Evolutionary conservation across 1,140 invertebrate genomes (phyloP).

Genomic region (Ylistrum balloti): DNA sequence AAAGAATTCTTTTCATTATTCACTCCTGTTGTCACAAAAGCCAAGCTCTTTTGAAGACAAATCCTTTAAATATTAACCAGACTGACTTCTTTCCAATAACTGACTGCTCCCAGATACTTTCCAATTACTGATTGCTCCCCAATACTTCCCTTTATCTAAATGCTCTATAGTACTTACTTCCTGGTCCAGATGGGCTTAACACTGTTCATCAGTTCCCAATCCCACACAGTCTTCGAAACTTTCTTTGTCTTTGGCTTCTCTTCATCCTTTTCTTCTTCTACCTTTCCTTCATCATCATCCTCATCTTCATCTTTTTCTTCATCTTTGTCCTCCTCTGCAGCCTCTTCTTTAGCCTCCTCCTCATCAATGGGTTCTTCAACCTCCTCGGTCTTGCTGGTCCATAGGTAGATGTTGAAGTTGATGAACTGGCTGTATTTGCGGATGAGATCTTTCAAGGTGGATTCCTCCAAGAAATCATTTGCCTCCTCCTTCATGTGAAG

Average conservation of each 20-base stretch:
- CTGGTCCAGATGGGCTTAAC: conserved; percentile 98
- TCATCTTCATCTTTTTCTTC: conserved; percentile 72
- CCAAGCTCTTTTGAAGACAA: too few species aligned
- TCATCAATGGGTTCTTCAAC: conserved; percentile 82
- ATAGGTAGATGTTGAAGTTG: conserved; percentile 99
- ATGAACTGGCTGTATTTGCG: conserved; percentile 99
- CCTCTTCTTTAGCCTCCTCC: conserved; percentile 84
- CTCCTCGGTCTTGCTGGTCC: conserved; percentile 95
- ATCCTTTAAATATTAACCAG: background rate
- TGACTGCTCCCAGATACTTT: too few species aligned
- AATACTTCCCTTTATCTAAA: background rate
- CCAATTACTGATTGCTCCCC: background rate
- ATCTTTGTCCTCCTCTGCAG: conserved; percentile 83
- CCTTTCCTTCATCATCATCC: conserved; percentile 84
- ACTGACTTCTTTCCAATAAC: background rate
- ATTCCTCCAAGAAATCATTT: conserved; percentile 95
- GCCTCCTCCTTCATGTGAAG: conserved; percentile 98
- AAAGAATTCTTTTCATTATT: too few species aligned
- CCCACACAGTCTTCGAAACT: conserved; percentile 98
- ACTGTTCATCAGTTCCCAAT: conserved; percentile 98
- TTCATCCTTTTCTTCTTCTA: conserved; percentile 86
- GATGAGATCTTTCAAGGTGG: conserved; percentile 94
- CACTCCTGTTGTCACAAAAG: background rate
- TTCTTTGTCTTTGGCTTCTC: conserved; percentile 95
- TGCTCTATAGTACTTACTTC: conserved; percentile 85